Evolutionary conservation across 2,888 invertebrate genomes (phyloP), one percentile per base, ranked within the genome.

Genomic region (Therioaphis trifolii): DNA sequence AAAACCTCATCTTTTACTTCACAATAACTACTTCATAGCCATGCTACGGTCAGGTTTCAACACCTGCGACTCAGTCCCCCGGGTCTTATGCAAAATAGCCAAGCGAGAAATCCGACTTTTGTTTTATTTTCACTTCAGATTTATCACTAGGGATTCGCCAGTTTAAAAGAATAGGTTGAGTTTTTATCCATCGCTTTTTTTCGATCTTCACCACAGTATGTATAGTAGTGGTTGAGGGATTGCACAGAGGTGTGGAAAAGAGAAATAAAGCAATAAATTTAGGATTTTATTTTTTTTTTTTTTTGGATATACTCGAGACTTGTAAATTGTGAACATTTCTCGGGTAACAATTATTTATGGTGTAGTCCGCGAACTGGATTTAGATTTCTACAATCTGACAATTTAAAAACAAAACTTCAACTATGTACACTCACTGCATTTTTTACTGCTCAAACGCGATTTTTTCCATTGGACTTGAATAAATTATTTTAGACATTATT

Each of bases 101-200:
- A 24, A 63, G 35, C 63, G 46, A 82, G 63, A 72, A 63, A 74
- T 82, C 82, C 63, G 61, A 82, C 82, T 82, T 82, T 82, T 72
- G 82, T 82, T 72, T 82, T 82, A 82, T 82, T 82, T 72, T 74
- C 46, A 63, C 74, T 49, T 74, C 72, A 82, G 72, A 82, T 82
- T 82, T 82, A 82, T 82, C 58, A 66, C 63, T 52, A 27, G 61
- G 72, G 82, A 52, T 66, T 82, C 63, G 24, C 72, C 72, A 63
- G 72, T 72, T 82, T 61, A 82, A 82, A 82, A 72, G 72, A 72
- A 82, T 63, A 82, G 63, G 72, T 74, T 49, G 24, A 63, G 63
- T 72, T 80, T 72, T 82, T 74, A 82, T 82, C 58, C 71, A 61
- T 71, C 46, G 61, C 80, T 27, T 71, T 80, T 35, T 49, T 80